phyloP scores from a whole-genome alignment of 1,140 invertebrate genomes.

The Habropoda laboriosa region DNA sequence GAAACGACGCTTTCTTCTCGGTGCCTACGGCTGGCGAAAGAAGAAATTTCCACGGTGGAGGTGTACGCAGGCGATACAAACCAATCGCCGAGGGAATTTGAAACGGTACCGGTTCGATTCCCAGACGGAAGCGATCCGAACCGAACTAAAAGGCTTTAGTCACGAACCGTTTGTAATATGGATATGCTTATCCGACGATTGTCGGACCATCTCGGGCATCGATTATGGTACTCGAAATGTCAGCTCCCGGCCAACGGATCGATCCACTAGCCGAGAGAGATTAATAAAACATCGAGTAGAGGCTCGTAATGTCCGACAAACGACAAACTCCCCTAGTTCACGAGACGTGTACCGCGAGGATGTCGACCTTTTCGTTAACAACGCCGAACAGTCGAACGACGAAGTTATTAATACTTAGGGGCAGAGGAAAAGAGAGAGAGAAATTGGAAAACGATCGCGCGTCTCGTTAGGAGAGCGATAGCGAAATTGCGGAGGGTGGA shows the following conservation, averaged over 20 bases:
- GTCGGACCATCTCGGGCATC: background rate
- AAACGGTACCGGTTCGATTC: conserved; percentile 53
- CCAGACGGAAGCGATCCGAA: conserved; percentile 42
- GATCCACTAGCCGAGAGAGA: background rate
- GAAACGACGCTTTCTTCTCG: no score
- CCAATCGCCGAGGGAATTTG: conserved; percentile 47
- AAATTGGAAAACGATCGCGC: background rate
- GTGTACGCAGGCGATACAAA: background rate
- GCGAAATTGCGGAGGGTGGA: conserved; percentile 6
- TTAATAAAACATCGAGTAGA: conserved; percentile 21
- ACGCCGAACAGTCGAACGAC: no score
- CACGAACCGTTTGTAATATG: conserved; percentile 55
- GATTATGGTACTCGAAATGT: background rate
- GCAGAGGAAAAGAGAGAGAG: conserved; percentile 5
- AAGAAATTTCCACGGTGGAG: background rate
- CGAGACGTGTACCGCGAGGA: background rate
- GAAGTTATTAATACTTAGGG: no score
- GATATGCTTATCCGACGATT: conserved; percentile 16
- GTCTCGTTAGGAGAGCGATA: conserved; percentile 1
- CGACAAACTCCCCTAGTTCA: background rate
- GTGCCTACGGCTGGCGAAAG: no score
- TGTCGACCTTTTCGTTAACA: no score
- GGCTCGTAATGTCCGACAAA: background rate
- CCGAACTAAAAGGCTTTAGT: conserved; percentile 41
- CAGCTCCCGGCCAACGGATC: conserved; percentile 41